These are phyloP conservation scores for Dicrurus megarhynchus DNA, from an alignment of 2,113 vertebrate genomes.

Conservation along the genomic window DNA sequence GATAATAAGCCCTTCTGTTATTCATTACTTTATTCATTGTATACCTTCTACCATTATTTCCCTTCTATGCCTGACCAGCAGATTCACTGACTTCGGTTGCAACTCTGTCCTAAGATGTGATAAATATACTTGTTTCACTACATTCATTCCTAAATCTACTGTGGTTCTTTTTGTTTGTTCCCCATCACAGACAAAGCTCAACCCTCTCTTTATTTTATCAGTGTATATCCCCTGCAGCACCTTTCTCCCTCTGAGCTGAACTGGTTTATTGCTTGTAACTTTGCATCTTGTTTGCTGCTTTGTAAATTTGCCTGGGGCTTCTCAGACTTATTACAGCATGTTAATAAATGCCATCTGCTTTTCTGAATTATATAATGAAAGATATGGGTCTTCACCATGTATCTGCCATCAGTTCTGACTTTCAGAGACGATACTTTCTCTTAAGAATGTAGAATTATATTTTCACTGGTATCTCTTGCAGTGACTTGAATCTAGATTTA, in stretches of 20 bases:
- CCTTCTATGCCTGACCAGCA: background rate
- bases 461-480: background rate
- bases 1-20: background rate
- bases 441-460: background rate
- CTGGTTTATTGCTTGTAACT: conserved; percentile 15
- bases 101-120: background rate
- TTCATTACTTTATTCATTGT: background rate
- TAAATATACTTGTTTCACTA: background rate
- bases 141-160: background rate
- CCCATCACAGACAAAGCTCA: background rate
- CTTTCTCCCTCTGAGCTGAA: background rate
- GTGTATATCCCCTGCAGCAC: background rate
- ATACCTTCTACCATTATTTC: background rate
- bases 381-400: background rate
- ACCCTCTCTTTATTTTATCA: background rate
- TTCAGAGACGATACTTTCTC: background rate
- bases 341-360: conserved; percentile 40
- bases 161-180: background rate
- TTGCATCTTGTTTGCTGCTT: background rate
- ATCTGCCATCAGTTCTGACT: background rate
- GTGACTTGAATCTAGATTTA: background rate
- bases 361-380: background rate
- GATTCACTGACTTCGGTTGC: background rate
- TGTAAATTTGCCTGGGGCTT: conserved; percentile 26
- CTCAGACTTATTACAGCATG: conserved; percentile 6